Evolutionary conservation across 2,797 vertebrate genomes (phyloP).

Genomic region (Perodicticus potto): DNA sequence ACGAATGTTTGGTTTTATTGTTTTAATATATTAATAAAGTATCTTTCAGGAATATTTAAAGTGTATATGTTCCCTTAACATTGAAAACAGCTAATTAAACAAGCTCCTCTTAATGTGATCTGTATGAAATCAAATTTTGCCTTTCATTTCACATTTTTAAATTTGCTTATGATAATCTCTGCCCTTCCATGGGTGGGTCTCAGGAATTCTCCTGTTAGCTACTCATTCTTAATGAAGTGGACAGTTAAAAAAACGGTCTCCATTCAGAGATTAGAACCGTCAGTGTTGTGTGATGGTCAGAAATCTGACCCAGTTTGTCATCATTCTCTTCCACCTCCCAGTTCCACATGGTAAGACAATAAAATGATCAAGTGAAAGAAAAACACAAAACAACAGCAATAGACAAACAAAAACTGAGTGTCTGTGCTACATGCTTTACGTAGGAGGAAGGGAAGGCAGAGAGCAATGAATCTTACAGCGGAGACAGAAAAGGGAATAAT

Average conservation of each 20-base stretch:
- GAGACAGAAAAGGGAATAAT: neutral
- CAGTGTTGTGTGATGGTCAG: neutral
- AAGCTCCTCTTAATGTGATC: neutral
- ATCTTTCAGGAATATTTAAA: slow-evolving; percentile 24
- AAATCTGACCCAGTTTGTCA: neutral
- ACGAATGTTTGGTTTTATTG: neutral
- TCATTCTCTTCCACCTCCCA: neutral
- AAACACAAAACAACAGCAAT: neutral
- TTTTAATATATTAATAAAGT: neutral
- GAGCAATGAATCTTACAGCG: neutral
- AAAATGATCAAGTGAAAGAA: neutral
- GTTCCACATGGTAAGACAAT: accelerated
- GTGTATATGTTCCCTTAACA: neutral
- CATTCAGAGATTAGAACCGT: neutral
- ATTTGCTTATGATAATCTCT: neutral
- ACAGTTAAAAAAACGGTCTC: neutral
- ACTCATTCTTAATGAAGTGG: neutral
- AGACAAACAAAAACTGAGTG: neutral
- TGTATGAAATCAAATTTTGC: neutral
- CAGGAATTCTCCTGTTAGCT: neutral
- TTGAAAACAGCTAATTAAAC: neutral
- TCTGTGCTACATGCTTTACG: accelerated
- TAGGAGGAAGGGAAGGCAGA: too few relatives aligned
- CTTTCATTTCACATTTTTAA: slow-evolving; percentile 4
- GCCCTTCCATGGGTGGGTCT: neutral